Evolutionary conservation across 35 echinoderm and acorn worm species (phyloP).

Genomic region (Apostichopus japonicus): DNA sequence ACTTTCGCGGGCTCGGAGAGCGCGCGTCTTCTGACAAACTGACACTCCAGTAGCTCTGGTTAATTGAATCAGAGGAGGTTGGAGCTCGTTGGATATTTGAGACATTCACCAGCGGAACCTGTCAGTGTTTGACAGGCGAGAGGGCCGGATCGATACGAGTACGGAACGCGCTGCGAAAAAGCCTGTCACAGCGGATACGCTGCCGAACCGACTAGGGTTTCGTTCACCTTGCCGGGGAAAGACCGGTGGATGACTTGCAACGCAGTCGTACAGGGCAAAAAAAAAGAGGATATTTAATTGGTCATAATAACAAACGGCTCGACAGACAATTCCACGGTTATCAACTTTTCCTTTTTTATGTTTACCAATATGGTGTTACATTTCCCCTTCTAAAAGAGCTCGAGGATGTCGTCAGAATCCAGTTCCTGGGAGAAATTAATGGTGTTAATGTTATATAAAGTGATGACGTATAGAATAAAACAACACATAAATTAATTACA

Average conservation of each 20-base stretch:
- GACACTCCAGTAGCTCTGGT: constrained; percentile 49
- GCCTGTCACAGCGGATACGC: constrained; percentile 51
- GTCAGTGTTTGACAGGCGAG: constrained; percentile 59
- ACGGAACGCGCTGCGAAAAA: constrained; percentile 57
- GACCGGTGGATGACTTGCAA: constrained; percentile 38
- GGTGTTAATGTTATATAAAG: too few species aligned
- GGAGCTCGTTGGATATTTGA: constrained; percentile 54
- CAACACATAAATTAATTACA: too few species aligned
- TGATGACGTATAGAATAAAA: too few species aligned
- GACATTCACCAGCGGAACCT: constrained; percentile 45
- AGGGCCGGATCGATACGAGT: constrained; percentile 56
- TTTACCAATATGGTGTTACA: background rate
- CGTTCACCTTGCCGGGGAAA: background rate
- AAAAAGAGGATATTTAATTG: constrained; percentile 6
- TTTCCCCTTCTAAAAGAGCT: too few species aligned
- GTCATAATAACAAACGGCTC: constrained; percentile 37
- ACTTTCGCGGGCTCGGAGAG: constrained; percentile 46
- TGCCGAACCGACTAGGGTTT: constrained; percentile 45
- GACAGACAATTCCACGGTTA: background rate
- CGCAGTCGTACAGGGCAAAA: background rate
- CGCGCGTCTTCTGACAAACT: constrained; percentile 29
- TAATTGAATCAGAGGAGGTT: constrained; percentile 49
- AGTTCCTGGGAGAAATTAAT: too few species aligned
- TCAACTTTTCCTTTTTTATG: background rate
- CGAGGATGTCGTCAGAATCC: too few species aligned